Conservation (phyloP, 2,888 invertebrate genomes). For the Platycheirus albimanus region DNA sequence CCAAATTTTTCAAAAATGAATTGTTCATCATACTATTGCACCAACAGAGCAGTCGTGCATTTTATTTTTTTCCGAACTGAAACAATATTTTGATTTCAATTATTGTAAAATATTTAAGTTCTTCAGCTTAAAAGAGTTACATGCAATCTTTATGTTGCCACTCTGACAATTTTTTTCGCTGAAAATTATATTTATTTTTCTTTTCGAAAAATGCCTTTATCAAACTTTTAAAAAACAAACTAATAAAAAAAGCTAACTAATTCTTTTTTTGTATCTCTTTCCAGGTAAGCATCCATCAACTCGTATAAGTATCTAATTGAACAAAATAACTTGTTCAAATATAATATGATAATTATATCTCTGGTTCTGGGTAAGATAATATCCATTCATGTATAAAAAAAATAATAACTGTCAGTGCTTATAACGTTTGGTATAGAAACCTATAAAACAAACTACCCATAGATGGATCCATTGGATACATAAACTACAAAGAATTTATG, state of each 20-base stretch:
- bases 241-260: neutral
- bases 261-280: slow-evolving; percentile 16
- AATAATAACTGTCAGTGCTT: slow-evolving; percentile 51
- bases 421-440: slow-evolving; percentile 28
- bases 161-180: too few species aligned
- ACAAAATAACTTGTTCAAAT: slow-evolving; percentile 1
- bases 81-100: too few species aligned
- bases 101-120: too few species aligned
- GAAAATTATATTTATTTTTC: too few species aligned
- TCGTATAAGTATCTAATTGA: neutral
- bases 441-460: slow-evolving; percentile 28
- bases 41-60: too few species aligned
- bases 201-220: too few species aligned
- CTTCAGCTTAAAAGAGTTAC: too few species aligned
- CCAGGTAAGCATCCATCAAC: slow-evolving; percentile 23
- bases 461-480: slow-evolving; percentile 29
- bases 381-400: slow-evolving; percentile 32
- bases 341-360: slow-evolving; percentile 1
- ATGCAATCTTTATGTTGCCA: too few species aligned
- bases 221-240: too few species aligned
- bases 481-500: slow-evolving; percentile 63
- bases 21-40: too few species aligned
- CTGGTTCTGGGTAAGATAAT: slow-evolving; percentile 4
- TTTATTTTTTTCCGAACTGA: too few species aligned
- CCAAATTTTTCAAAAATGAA: too few species aligned